Base-by-base conservation (phyloP, 2,888 invertebrate species). In the Euzophera pinguis region DNA sequence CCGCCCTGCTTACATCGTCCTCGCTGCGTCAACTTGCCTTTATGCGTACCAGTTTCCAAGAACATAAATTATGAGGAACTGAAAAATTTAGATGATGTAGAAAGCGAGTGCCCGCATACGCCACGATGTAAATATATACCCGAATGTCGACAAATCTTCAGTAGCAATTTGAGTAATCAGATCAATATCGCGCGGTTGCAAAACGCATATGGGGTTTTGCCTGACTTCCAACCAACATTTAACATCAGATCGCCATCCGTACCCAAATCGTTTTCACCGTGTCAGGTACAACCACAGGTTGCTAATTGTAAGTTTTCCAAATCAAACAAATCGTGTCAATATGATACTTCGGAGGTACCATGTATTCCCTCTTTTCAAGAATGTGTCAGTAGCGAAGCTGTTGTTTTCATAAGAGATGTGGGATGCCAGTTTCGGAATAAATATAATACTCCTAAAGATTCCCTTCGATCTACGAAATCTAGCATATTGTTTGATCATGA, bases 371-470 rank as follows among this genome's bases (percentile, higher is more conserved):
- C 50, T 4, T 53, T 47, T 8, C 65, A 64, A 50, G 64, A 65
- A 37, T 62, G 52, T 32, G 13, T 53, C 0, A 76, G 71, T 47
- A 69, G 65, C 12, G 78, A 82, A 29, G 73, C 71, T 1, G 67
- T 88, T 10, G 66, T 88, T 56, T 88, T 78, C 54, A 82, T 89
- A 34, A 78, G 88, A 65, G 87, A 89, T 57, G 88, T 88, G 7
- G 88, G 87, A 5, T 89, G 88, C 60, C 89, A 89, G 58, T 87
- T 86, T 58, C 65, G 72, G 56, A 73, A 71, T 53, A 81, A 76
- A 63, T 64, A 29, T 10, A 61, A 55, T 56, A 64, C 67, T 1
- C 69, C 67, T 0, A 70, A 64, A 51, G 69, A 69, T 53, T 75
- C 74, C 27, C 10, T 67, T 17, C 52, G 70, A 22, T 69, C 69